These are phyloP conservation scores for Melanerpes formicivorus DNA, from an alignment of 2,113 vertebrate species.

Conservation along the genomic window DNA sequence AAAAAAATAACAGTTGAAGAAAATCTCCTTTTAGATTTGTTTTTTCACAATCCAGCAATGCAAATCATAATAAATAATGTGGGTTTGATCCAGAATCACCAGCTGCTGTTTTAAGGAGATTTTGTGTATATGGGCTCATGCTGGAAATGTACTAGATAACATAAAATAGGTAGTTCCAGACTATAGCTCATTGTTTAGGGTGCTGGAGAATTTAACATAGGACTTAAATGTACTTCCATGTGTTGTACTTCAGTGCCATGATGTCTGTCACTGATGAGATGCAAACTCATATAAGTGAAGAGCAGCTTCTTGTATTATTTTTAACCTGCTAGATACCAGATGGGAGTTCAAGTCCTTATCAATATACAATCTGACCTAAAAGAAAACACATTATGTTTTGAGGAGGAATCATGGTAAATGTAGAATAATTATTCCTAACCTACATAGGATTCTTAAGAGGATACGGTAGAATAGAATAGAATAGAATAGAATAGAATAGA, in stretches of 20 bases:
- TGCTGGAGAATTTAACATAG: neutral
- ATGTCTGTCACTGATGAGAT: neutral
- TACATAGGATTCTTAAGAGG: neutral
- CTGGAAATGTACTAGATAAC: neutral
- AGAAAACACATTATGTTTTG: neutral
- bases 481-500: no score
- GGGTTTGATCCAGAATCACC: neutral
- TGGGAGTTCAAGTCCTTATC: neutral
- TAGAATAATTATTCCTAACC: neutral
- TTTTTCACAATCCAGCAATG: neutral
- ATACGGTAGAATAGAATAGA: no score
- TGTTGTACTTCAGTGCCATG: neutral
- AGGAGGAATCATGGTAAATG: neutral
- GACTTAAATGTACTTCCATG: neutral
- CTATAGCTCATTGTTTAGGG: neutral
- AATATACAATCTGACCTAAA: neutral
- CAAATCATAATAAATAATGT: neutral
- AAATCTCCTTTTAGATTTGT: neutral
- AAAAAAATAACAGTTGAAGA: neutral
- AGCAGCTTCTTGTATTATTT: neutral
- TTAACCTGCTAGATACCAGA: neutral
- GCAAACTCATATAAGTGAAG: neutral
- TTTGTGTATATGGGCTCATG: accelerated
- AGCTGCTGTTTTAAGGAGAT: neutral
- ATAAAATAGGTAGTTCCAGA: neutral